These are phyloP conservation scores for Atrina japonica DNA, from an alignment of 2,888 invertebrate species.

Conservation along the genomic window DNA sequence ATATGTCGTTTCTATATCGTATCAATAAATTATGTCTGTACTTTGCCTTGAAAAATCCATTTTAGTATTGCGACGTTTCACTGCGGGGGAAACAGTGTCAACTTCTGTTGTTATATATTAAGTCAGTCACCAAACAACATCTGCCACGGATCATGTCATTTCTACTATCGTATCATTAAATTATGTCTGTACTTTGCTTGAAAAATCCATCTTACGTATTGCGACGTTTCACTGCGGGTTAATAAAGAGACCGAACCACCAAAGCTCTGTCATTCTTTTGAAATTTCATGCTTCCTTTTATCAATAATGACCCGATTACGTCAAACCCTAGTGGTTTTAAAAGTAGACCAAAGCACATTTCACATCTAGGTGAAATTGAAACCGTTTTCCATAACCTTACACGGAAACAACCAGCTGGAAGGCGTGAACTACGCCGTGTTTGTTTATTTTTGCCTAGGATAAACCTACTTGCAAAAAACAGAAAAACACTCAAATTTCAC, in stretches of 20 bases:
- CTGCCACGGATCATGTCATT: neutral
- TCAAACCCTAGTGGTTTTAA: too few relatives aligned
- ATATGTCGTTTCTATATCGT: too few relatives aligned
- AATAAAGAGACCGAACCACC: too few relatives aligned
- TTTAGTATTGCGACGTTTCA: neutral
- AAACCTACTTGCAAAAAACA: too few relatives aligned
- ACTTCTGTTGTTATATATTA: neutral
- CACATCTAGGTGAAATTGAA: too few relatives aligned
- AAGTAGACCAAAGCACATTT: too few relatives aligned
- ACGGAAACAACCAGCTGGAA: too few relatives aligned
- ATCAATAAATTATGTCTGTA: neutral
- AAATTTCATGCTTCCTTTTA: conserved; percentile 1
- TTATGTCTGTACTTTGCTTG: neutral
- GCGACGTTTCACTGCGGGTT: neutral
- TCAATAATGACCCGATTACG: neutral
- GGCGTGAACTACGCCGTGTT: neutral
- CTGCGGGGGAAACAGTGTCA: neutral
- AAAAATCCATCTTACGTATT: neutral
- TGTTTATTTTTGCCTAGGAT: neutral
- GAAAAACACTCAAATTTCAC: too few relatives aligned
- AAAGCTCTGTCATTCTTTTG: neutral
- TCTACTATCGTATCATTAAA: conserved; percentile 1
- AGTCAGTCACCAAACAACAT: neutral
- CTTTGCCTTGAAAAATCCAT: neutral
- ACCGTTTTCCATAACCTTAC: too few relatives aligned